Base-by-base conservation (phyloP, 2,113 vertebrate species). In the Etheostoma spectabile region DNA sequence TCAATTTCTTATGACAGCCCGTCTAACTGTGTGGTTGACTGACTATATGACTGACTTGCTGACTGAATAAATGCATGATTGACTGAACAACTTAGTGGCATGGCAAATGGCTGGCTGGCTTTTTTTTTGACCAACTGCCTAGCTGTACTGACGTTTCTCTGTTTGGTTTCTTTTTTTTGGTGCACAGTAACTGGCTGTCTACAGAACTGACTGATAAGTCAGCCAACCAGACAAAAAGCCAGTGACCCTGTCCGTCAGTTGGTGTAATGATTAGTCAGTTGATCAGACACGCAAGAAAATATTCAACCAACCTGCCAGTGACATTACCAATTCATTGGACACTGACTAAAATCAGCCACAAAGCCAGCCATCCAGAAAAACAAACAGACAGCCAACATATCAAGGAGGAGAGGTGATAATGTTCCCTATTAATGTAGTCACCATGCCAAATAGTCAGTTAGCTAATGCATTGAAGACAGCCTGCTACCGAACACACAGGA, bases 391-490 rank as follows among this genome's bases (percentile, higher is more conserved):
- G 46, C 56, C 49, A 71, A 81, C 69, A 70, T 77, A 86, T 78
- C 60, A 71, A 80, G 33, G 57, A 69, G 65, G 75, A 86, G 81
- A 81, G 77, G 73, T 77, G 83, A 86, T 86, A 85, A 90, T 86
- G 74, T 67, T 82, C 82, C 71, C 48, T 33, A 80, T 88, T 69
- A 74, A 88, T 86, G 73, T 80, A 76, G 64, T 57, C 85, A 48
- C 51, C 61, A 18, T 63, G 86, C 83, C 79, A 75, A 84, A 69
- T 49, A 80, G 78, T 74, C 77, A 85, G 70, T 71, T 65, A 71
- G 77, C 74, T 85, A 88, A 88, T 86, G 71, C 77, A 67, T 75
- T 30, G 79, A 74, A 76, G 79, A 90, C 83, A 91, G 69, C 45
- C 16, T 59, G 65, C 60, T 48, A 30, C 81, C 90, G 76, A 86